Evolutionary conservation across 2,113 vertebrate genomes (phyloP), one percentile per base, ranked within the genome.

Genomic region (Platichthys flesus): DNA sequence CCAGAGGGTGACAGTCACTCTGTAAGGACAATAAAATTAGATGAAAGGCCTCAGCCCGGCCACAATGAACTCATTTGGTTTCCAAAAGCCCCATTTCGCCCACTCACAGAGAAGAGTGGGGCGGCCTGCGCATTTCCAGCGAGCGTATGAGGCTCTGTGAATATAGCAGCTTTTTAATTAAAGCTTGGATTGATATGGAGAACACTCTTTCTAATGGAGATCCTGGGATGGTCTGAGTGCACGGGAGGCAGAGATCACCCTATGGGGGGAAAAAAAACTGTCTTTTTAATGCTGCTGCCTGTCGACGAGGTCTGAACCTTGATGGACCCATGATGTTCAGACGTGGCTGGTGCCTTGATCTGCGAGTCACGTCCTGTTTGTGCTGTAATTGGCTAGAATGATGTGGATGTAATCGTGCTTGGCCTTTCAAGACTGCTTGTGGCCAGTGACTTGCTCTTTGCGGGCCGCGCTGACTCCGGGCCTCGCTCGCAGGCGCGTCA

Each of bases 91-190:
- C 69, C 72, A 69, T 87, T 91, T 90, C 84, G 1, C 86, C 89
- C 87, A 90, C 84, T 91, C 89, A 76, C 13, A 65, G 54, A 85
- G 67, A 82, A 90, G 82, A 88, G 82, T 73, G 70, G 70, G 67
- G 67, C 65, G 71, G 74, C 79, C 85, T 90, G 87, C 70, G 84
- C 87, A 83, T 77, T 89, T 91, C 84, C 85, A 88, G 86, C 45
- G 9, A 76, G 89, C 85, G 87, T 66, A 81, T 79, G 90, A 88
- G 88, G 84, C 84, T 75, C 70, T 60, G 72, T 91, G 93, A 94
- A 95, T 94, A 93, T 93, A 94, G 87, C 88, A 94, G 94, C 84
- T 94, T 93, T 94, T 94, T 95, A 95, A 95, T 95, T 94, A 95
- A 93, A 86, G 89, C 85, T 84, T 76, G 70, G 90, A 94, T 95